Percentiles rank a stretch among this genome's conserved stretches.
phyloP scores from a whole-genome alignment of 2,888 invertebrate genomes.

The Gymnocheta viridis region DNA sequence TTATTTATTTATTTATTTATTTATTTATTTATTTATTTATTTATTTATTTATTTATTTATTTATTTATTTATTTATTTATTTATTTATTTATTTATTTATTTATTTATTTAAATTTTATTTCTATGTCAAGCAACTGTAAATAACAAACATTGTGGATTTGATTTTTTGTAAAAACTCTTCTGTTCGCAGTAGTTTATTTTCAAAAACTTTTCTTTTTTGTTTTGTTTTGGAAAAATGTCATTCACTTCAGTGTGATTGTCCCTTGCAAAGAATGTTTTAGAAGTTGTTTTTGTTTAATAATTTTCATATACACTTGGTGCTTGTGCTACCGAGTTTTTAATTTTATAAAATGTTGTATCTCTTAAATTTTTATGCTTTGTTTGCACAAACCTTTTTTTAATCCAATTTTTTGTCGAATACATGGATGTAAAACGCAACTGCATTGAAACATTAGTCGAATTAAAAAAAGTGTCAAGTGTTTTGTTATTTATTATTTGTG shows the following conservation, averaged over 20 bases:
- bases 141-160: neutral
- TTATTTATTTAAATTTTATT: neutral
- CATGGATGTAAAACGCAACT: neutral
- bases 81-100: too few species aligned
- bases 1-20: too few species aligned
- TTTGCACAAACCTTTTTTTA: neutral
- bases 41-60: too few species aligned
- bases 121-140: neutral
- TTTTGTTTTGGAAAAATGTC: constrained; percentile 50
- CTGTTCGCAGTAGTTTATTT: neutral
- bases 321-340: neutral
- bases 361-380: neutral
- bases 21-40: too few species aligned
- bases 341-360: neutral
- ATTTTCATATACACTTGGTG: neutral
- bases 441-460: neutral
- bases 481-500: constrained; percentile 18
- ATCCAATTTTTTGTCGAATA: neutral
- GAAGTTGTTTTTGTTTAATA: constrained; percentile 1
- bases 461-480: neutral
- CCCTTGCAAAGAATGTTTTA: constrained; percentile 30
- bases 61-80: too few species aligned
- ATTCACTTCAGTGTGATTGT: constrained; percentile 67
- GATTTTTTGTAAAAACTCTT: neutral
- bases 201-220: neutral